Evolutionary conservation across 2,888 invertebrate species (phyloP).

Genomic region (Cataglyphis altisquamis): DNA sequence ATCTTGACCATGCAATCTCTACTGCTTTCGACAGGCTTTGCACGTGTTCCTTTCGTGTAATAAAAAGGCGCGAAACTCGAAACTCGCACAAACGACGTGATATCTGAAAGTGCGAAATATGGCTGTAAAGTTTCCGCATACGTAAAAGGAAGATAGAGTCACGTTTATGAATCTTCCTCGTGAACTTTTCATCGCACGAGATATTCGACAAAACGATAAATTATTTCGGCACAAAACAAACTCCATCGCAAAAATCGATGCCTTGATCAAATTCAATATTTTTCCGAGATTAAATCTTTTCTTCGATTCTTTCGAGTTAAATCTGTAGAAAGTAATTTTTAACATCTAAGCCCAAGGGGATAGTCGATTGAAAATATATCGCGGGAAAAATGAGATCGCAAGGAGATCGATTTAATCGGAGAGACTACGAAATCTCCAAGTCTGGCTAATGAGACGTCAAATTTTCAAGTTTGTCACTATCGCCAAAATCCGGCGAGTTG

Average conservation of each 20-base stretch:
- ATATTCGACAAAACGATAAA: neutral
- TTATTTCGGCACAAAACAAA: neutral
- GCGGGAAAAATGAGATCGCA: neutral
- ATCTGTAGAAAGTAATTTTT: neutral
- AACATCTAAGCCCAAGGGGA: neutral
- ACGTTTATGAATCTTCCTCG: neutral
- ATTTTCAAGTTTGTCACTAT: slow-evolving; percentile 4
- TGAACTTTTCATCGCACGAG: neutral
- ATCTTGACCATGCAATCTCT: slow-evolving; percentile 1
- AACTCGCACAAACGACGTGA: neutral
- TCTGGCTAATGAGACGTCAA: neutral
- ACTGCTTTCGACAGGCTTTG: neutral
- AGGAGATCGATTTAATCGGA: neutral
- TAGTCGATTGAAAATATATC: neutral
- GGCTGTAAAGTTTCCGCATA: slow-evolving; percentile 8
- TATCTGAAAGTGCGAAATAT: slow-evolving; percentile 21
- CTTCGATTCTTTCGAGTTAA: neutral
- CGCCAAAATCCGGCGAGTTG: slow-evolving; percentile 27
- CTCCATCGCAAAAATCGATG: neutral
- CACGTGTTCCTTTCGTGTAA: neutral
- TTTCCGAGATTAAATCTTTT: neutral
- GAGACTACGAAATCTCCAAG: neutral
- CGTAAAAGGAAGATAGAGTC: neutral
- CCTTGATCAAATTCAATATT: neutral
- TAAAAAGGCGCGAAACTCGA: slow-evolving; percentile 9